Conservation (phyloP, 2,888 invertebrate genomes). For the Hermaeophaga mercurialis region DNA sequence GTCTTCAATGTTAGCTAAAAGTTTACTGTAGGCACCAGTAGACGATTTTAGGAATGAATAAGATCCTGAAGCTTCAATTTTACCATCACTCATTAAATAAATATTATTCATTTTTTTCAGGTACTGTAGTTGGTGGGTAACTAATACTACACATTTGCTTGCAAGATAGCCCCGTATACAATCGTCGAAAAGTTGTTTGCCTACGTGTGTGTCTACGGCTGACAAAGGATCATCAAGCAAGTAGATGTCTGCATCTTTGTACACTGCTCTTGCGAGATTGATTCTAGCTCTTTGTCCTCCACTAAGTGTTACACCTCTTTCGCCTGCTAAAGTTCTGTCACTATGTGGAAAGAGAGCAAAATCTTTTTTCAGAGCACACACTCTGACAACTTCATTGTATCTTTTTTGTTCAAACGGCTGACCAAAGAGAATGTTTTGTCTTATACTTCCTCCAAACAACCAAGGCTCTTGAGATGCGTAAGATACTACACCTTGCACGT, state of each 20-base stretch:
- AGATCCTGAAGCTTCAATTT: constrained; percentile 65
- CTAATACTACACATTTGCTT: constrained; percentile 71
- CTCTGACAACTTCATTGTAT: constrained; percentile 69
- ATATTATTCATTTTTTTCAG: constrained; percentile 63
- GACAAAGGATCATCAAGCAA: constrained; percentile 87
- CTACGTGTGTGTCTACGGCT: constrained; percentile 88
- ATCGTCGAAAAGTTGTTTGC: constrained; percentile 82
- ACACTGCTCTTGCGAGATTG: constrained; percentile 82
- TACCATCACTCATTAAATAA: constrained; percentile 62
- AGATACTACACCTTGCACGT: constrained; percentile 70
- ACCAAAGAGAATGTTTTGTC: constrained; percentile 93
- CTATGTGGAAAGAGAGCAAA: constrained; percentile 75
- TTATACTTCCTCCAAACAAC: constrained; percentile 78
- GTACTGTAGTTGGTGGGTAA: constrained; percentile 76
- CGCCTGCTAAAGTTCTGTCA: constrained; percentile 79
- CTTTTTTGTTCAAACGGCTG: constrained; percentile 69
- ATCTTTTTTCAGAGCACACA: constrained; percentile 74
- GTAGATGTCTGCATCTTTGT: constrained; percentile 79
- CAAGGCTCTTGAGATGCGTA: constrained; percentile 87
- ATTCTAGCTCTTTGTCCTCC: constrained; percentile 87
- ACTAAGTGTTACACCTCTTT: constrained; percentile 72
- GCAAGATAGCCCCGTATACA: constrained; percentile 69
- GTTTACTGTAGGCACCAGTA: constrained; percentile 73
- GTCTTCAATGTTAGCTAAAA: constrained; percentile 36
- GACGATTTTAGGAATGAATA: constrained; percentile 66